Conservation (phyloP, 2,888 invertebrate genomes). For the Hybos culiciformis region DNA sequence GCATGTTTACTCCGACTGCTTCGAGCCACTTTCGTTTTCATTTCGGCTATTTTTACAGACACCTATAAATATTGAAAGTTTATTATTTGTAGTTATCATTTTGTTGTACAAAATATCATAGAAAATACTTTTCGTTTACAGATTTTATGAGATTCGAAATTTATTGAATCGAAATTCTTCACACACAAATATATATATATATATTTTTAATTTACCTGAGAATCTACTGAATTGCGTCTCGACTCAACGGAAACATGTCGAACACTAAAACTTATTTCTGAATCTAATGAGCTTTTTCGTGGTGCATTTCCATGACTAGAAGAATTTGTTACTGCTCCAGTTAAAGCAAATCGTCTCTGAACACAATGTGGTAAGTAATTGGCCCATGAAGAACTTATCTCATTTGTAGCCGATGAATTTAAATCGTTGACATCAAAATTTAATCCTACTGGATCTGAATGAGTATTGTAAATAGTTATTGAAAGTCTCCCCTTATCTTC, state of each 20-base stretch:
- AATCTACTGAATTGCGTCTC: conserved; percentile 73
- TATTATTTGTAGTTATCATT: background rate
- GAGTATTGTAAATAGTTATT: conserved; percentile 71
- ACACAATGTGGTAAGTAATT: conserved; percentile 79
- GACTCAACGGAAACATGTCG: conserved; percentile 77
- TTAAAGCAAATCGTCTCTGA: conserved; percentile 69
- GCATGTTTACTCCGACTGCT: conserved; percentile 34
- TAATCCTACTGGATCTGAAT: conserved; percentile 81
- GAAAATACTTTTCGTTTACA: background rate
- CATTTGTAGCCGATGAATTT: conserved; percentile 64
- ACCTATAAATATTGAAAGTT: conserved; percentile 17
- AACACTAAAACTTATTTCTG: conserved; percentile 61
- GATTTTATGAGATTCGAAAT: background rate
- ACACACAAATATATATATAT: background rate
- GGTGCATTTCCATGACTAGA: conserved; percentile 44
- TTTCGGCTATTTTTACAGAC: conserved; percentile 70
- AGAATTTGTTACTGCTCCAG: conserved; percentile 38
- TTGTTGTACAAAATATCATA: background rate
- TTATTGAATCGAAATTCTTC: background rate
- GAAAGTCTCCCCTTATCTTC: conserved; percentile 74
- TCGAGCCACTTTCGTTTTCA: conserved; percentile 58
- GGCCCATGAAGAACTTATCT: conserved; percentile 84
- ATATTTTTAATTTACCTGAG: conserved; percentile 46
- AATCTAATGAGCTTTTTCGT: conserved; percentile 49
- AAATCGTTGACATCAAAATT: conserved; percentile 47